A percentile compares a stretch with the other conserved stretches of the same genome.
These are phyloP conservation scores for Parthenolecanium corni DNA, from an alignment of 2,888 invertebrate species.

Conservation along the genomic window DNA sequence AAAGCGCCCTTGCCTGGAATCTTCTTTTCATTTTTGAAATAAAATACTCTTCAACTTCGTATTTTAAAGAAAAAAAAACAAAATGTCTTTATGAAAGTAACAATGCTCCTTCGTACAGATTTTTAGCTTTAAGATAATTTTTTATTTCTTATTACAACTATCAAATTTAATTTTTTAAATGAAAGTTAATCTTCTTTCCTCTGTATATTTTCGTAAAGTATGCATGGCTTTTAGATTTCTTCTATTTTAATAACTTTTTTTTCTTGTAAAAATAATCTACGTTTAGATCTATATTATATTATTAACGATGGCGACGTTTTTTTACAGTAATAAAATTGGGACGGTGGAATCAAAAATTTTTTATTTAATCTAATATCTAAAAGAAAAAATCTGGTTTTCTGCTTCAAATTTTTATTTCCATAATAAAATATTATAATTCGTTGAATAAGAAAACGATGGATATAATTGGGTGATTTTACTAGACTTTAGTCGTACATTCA, in stretches of 20 bases:
- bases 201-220: background rate
- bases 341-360: too few relatives aligned
- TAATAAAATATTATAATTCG: too few relatives aligned
- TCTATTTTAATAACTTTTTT: background rate
- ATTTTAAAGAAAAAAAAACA: too few relatives aligned
- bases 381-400: background rate
- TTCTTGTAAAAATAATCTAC: background rate
- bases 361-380: background rate
- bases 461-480: background rate
- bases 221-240: background rate
- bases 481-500: background rate
- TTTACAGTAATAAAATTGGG: background rate
- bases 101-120: too few relatives aligned
- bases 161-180: too few relatives aligned
- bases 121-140: too few relatives aligned
- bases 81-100: too few relatives aligned
- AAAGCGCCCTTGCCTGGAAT: too few relatives aligned
- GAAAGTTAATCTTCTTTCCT: background rate
- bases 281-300: background rate
- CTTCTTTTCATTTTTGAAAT: too few relatives aligned
- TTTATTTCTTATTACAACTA: too few relatives aligned
- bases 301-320: background rate
- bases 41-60: too few relatives aligned
- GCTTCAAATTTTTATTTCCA: background rate
- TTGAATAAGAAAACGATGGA: background rate